phyloP scores from a whole-genome alignment of 1,140 invertebrate genomes.

The Chrysomallon squamiferum region DNA sequence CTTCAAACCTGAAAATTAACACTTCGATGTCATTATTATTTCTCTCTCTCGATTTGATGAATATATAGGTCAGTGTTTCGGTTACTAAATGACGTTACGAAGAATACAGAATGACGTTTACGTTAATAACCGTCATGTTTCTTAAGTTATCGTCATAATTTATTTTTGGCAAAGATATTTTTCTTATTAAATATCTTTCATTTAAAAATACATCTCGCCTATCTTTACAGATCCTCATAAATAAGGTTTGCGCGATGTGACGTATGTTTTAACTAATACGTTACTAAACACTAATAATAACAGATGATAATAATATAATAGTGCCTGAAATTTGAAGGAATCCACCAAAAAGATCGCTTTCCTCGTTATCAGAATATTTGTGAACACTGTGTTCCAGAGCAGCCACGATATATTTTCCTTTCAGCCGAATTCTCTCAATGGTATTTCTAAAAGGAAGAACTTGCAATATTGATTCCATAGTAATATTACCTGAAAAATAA shows the following conservation, averaged over 20 bases:
- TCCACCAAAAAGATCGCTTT: constrained; percentile 66
- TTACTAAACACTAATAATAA: too few species aligned
- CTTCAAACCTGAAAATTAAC: constrained; percentile 53
- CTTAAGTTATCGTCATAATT: too few species aligned
- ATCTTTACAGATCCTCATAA: too few species aligned
- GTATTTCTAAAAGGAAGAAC: constrained; percentile 78
- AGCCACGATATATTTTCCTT: constrained; percentile 69
- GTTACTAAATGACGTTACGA: too few species aligned
- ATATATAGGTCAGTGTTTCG: neutral
- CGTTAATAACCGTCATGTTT: too few species aligned
- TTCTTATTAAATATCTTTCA: too few species aligned
- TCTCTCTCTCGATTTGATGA: neutral
- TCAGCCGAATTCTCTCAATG: constrained; percentile 72
- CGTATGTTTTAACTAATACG: too few species aligned
- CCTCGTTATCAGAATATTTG: constrained; percentile 50
- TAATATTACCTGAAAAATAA: constrained; percentile 67
- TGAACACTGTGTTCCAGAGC: constrained; percentile 71
- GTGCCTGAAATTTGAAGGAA: constrained; percentile 72
- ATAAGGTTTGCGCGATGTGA: too few species aligned
- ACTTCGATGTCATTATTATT: neutral
- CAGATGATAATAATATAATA: too few species aligned
- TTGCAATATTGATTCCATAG: constrained; percentile 71
- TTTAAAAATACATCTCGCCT: too few species aligned
- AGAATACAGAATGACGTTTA: too few species aligned
- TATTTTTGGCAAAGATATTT: too few species aligned